These are phyloP conservation scores for Acleris literana DNA, from an alignment of 2,888 invertebrate species.

Conservation along the genomic window DNA sequence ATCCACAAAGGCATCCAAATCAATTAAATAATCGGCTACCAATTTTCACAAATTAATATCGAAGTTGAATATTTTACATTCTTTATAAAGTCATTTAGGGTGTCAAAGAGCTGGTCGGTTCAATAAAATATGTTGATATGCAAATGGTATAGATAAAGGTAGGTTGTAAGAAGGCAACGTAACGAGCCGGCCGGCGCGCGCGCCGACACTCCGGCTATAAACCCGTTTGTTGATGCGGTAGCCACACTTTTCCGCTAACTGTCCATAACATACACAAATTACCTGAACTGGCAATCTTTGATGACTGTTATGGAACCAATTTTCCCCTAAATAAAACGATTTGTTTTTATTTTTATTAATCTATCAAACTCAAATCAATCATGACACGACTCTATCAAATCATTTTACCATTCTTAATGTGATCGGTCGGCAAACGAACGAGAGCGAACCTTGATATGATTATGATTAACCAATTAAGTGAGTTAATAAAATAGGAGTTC, in stretches of 20 bases:
- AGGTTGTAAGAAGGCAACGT: conserved; percentile 65
- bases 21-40: conserved; percentile 26
- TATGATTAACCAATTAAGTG: too few relatives aligned
- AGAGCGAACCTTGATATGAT: too few relatives aligned
- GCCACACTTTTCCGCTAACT: conserved; percentile 48
- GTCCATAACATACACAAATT: conserved; percentile 52
- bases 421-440: neutral
- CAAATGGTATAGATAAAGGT: conserved; percentile 66
- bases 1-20: conserved; percentile 19
- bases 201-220: conserved; percentile 38
- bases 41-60: conserved; percentile 33
- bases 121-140: conserved; percentile 67
- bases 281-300: conserved; percentile 47
- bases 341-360: conserved; percentile 12
- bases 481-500: too few relatives aligned
- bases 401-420: neutral
- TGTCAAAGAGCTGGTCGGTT: conserved; percentile 58
- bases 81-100: conserved; percentile 64
- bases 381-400: neutral
- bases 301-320: conserved; percentile 40
- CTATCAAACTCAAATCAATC: conserved; percentile 11
- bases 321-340: conserved; percentile 18
- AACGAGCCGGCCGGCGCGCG: conserved; percentile 50
- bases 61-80: conserved; percentile 55
- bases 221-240: conserved; percentile 53